phyloP scores from a whole-genome alignment of 2,888 invertebrate species.

The Timandra comae region DNA sequence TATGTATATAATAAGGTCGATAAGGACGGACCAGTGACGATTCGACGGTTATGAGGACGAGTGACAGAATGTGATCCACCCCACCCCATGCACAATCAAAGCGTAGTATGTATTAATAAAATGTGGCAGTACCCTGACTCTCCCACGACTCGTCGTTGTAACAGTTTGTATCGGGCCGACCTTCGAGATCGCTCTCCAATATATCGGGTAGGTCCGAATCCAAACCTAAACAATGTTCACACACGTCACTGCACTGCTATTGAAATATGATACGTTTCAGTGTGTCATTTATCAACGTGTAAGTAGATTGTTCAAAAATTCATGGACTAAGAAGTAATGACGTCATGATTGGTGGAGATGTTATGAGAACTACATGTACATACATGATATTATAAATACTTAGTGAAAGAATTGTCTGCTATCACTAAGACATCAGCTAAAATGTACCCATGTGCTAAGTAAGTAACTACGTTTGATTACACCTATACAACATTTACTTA shows the following conservation, averaged over 20 bases:
- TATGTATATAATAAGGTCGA: constrained; percentile 8
- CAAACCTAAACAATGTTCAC: constrained; percentile 66
- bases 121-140: constrained; percentile 57
- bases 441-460: no score
- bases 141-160: constrained; percentile 75
- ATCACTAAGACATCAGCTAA: no score
- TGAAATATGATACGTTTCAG: constrained; percentile 3
- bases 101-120: constrained; percentile 34
- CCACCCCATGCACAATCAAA: constrained; percentile 60
- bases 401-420: no score
- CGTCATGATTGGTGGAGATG: constrained; percentile 2
- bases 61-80: constrained; percentile 23
- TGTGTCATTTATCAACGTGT: constrained; percentile 3
- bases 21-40: constrained; percentile 21
- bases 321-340: constrained; percentile 34
- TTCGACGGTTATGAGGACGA: constrained; percentile 10
- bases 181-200: constrained; percentile 68
- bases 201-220: constrained; percentile 66
- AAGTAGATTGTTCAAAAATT: constrained; percentile 36
- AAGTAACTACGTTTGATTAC: no score
- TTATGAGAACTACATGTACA: not conserved
- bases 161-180: constrained; percentile 71
- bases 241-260: constrained; percentile 26
- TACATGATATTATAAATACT: not conserved
- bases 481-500: no score